Percentiles rank a stretch among this genome's conserved stretches.
These are phyloP conservation scores for Aphelinus certus DNA, from an alignment of 1,140 invertebrate genomes.

Conservation along the genomic window DNA sequence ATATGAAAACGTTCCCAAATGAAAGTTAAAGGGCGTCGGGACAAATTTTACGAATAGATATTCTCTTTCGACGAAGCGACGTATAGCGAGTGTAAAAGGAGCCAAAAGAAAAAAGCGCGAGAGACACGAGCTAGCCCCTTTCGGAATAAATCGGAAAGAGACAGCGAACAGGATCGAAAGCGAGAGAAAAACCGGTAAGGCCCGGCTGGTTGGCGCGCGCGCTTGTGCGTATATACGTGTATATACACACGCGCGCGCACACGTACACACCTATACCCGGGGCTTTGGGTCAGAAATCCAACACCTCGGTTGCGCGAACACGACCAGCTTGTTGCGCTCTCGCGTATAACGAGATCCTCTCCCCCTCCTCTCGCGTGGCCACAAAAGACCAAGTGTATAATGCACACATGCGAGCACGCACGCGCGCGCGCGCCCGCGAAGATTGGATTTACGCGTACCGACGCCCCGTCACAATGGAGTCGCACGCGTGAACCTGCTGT, in stretches of 20 bases:
- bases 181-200: conserved; percentile 20
- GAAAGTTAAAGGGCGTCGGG: too few relatives aligned
- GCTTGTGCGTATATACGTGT: too few relatives aligned
- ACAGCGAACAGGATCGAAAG: neutral
- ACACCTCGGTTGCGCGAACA: conserved; percentile 13
- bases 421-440: conserved; percentile 10
- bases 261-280: neutral
- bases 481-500: conserved; percentile 20
- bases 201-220: neutral
- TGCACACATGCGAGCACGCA: neutral
- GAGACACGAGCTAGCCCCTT: neutral
- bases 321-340: neutral
- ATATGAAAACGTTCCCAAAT: too few relatives aligned
- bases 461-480: conserved; percentile 59
- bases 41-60: too few relatives aligned
- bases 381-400: neutral
- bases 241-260: too few relatives aligned
- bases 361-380: too few relatives aligned
- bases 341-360: neutral
- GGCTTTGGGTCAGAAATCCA: conserved; percentile 36
- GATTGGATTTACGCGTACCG: conserved; percentile 61
- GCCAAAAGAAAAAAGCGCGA: neutral
- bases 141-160: too few relatives aligned
- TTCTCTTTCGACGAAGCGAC: too few relatives aligned
- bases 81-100: neutral